Evolutionary conservation across 2,888 invertebrate species (phyloP), one percentile per base, ranked within the genome.

Genomic region (Callyntrura sp.): DNA sequence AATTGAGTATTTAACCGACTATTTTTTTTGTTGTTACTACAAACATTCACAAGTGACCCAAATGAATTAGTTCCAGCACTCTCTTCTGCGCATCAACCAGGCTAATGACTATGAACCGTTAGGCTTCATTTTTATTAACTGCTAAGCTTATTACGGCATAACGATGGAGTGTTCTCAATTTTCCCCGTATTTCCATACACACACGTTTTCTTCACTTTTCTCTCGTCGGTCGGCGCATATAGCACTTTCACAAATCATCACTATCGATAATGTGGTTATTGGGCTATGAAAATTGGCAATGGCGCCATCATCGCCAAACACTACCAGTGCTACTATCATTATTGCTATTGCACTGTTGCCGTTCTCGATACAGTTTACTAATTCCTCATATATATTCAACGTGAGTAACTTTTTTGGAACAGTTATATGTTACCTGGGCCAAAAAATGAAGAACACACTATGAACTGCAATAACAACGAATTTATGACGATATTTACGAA

Each of bases 231-330:
- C 23, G 17, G 76, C 48, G 48, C n/a, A n/a, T n/a, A n/a, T 48
- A 76, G 23, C 8, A 23, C 23, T 51, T 48, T 51, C 76, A 76
- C 76, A 76, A 76, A 76, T 48, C 51, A 76, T 78, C 35, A 55
- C 43, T 28, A 70, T 78, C 57, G 25, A 76, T 73, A 23, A 55
- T 83, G 83, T 84, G 85, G 43, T 85, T 85, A 79, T 89, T 85
- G 60, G 85, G 45, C 57, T 83, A 85, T 79, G 89, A 89, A 89
- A 85, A 85, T 87, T 70, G 87, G 35, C 62, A 81, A 23, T 57
- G 57, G 79, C 45, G 62, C 35, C 35, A 20, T 51, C 14, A 48
- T n/a, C 43, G 14, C 9, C 14, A 62, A 23, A 51, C 48, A 48
- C 73, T 51, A 17, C 65, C 35, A 65, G 14, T n/a, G 17, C n/a